Evolutionary conservation across 2,888 invertebrate species (phyloP), one percentile per base, ranked within the genome.

Genomic region (Dicyrtoma fusca): DNA sequence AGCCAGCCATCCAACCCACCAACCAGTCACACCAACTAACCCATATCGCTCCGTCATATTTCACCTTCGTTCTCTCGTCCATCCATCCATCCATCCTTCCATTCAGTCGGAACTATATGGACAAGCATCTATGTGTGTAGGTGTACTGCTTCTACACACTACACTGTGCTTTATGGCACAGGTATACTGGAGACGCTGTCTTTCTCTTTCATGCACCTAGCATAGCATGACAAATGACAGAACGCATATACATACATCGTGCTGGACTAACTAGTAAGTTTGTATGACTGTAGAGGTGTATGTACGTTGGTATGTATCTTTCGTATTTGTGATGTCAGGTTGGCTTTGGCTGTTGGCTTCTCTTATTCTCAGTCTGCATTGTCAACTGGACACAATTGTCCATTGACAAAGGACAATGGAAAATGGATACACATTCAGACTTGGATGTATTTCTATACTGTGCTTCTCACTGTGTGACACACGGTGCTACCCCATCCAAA

Each of bases 351-450:
- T 34, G 34, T 34, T 34, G 34, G 34, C 34, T 34, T 34, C 34
- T 34, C 34, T 34, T 34, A 34, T 19, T 42, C n/a, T 44, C 44
- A 62, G 6, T 49, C 49, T n/a, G 42, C 21, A 68, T 68, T 68
- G 66, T 68, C 55, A 53, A 68, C 44, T 68, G 55, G 14, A 51
- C 51, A 55, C 55, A 53, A 68, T 68, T 26, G 55, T 26, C 47
- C 49, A 68, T 68, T 68, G 66, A 53, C 34, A 42, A 55, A 26
- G 23, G 34, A 57, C 65, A 59, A 64, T 55, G 17, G 26, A 25
- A 65, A 64, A 53, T 71, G 71, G 34, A 21, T 63, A 19, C 65
- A 65, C 59, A 17, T 34, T 49, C 44, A 34, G 34, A 14, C 62
- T 63, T 34, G 3, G 8, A 8, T 34, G 34, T 34, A 34, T 34